A percentile compares a stretch with the other conserved stretches of the same genome.
Evolutionary conservation across 2,797 vertebrate genomes (phyloP).

Genomic region (Coracias cyanogaster): DNA sequence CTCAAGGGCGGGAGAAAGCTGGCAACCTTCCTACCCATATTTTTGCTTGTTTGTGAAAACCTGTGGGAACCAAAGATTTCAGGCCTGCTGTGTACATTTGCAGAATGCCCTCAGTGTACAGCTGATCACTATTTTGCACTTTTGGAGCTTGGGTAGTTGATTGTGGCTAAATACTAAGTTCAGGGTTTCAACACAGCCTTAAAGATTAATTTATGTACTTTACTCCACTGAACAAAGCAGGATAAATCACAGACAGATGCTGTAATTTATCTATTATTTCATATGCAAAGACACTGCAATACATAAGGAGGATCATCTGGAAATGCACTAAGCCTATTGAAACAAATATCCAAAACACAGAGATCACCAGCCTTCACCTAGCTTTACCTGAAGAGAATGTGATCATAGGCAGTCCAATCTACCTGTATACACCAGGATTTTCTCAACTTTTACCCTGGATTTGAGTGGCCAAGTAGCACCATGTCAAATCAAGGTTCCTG

Average conservation of each 20-base stretch:
- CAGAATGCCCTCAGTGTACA: neutral
- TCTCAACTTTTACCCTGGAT: neutral
- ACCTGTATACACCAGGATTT: neutral
- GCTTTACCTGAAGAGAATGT: neutral
- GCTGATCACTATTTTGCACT: conserved; percentile 13
- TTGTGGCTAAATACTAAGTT: conserved; percentile 7
- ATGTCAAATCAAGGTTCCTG: neutral
- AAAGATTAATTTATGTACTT: conserved; percentile 17
- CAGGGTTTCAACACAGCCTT: neutral
- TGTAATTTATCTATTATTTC: conserved; percentile 8
- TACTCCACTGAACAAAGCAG: conserved; percentile 1
- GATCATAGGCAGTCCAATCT: neutral
- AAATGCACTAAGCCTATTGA: neutral
- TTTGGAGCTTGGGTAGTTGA: neutral
- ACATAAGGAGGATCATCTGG: neutral
- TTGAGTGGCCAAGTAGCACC: neutral
- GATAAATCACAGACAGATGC: conserved; percentile 26
- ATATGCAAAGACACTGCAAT: neutral
- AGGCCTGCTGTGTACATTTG: neutral
- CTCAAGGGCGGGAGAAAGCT: neutral
- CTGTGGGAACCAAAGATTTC: conserved; percentile 15
- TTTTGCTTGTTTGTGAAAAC: neutral
- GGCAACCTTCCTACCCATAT: neutral
- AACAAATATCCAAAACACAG: neutral
- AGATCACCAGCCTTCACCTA: neutral